phyloP scores from a whole-genome alignment of 2,888 invertebrate species.

The Melipona bicolor region DNA sequence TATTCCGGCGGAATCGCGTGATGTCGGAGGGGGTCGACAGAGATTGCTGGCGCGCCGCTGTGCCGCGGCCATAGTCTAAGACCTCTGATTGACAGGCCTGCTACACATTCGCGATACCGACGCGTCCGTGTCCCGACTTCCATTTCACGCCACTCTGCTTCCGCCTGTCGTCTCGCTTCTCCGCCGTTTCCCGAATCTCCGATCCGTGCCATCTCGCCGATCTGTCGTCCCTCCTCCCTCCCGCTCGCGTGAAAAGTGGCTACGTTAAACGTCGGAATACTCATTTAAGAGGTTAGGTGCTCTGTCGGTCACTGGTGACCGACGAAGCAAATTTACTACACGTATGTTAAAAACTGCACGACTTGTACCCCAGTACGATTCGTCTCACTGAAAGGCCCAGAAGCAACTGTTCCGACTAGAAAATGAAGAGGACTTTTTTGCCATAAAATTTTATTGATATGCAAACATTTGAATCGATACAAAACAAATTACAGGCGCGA shows the following conservation, averaged over 20 bases:
- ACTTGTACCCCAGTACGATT: no score
- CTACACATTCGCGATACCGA: slow-evolving; percentile 66
- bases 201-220: neutral
- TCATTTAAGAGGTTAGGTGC: neutral
- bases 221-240: neutral
- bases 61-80: slow-evolving; percentile 65
- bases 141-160: slow-evolving; percentile 73
- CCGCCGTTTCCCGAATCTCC: slow-evolving; percentile 53
- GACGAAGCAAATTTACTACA: no score
- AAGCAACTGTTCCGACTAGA: no score
- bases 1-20: slow-evolving; percentile 45
- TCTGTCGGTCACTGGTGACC: no score
- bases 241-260: no score
- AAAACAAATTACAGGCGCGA: no score
- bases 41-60: slow-evolving; percentile 53
- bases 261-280: neutral
- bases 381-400: no score
- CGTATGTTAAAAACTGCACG: no score
- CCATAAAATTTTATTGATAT: no score
- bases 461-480: no score
- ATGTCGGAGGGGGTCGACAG: slow-evolving; percentile 50
- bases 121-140: slow-evolving; percentile 68
- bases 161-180: slow-evolving; percentile 67
- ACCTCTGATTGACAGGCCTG: slow-evolving; percentile 68
- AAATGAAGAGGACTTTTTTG: no score